Evolutionary conservation across 2,797 vertebrate species (phyloP), one percentile per base, ranked within the genome.

Genomic region (Cyclopterus lumpus): DNA sequence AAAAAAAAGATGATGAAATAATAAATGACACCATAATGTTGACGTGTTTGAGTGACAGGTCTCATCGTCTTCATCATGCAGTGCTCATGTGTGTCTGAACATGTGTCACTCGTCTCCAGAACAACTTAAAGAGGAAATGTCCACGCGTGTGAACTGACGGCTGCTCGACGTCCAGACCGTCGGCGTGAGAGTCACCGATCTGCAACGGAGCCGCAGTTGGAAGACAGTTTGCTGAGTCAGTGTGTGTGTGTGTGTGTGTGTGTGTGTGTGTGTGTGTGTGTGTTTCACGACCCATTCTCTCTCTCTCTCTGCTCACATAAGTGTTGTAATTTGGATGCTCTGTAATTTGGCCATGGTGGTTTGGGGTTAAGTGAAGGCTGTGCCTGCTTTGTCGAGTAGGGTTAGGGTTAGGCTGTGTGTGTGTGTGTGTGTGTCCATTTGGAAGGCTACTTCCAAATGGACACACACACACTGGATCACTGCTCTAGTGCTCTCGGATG

Each of bases 331-430:
- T 93, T 93, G 85, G 92, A 89, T 84, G 85, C 89, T 93, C 92
- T 95, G 91, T 94, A 94, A 94, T 94, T 94, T 94, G 81, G 86
- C 89, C 77, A 86, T 92, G 90, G 92, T 77, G 91, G 93, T 93
- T 93, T 93, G 76, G 91, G 93, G 93, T 94, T 94, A 94, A 94
- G 92, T 94, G 93, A 86, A 93, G 89, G 83, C 92, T 89, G 90
- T 88, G 86, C 83, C 90, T 89, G 72, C 89, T 83, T 87, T 90
- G 85, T 90, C 82, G 74, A 91, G 87, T 80, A 84, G n/a, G n/a
- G n/a, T n/a, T n/a, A n/a, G n/a, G n/a, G n/a, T n/a, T n/a, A n/a
- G n/a, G n/a, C n/a, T n/a, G n/a, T n/a, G n/a, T n/a, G n/a, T n/a
- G n/a, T n/a, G n/a, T n/a, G n/a, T n/a, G n/a, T n/a, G n/a, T n/a